Evolutionary conservation across 2,113 vertebrate species (phyloP), one percentile per base, ranked within the genome.

Genomic region (Strix aluco): DNA sequence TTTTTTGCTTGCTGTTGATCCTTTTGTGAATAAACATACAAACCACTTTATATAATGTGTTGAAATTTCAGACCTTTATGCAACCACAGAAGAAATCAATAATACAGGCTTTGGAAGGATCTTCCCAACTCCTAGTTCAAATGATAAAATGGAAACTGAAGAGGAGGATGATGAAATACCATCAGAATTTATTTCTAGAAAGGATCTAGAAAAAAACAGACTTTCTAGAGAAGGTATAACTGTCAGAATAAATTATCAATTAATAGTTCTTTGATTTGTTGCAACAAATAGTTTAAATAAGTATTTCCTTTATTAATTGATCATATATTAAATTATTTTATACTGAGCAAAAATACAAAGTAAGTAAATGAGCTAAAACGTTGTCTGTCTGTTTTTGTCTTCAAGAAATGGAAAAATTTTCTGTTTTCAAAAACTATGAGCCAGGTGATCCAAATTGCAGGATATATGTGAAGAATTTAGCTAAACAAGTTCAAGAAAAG

Each of bases 401-500:
- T 95, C 84, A 98, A 99, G 99, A 99, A 98, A 99, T 99, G 97
- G 99, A 98, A 98, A 99, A 98, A 90, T 98, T 99, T 94, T 99
- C 99, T 44, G 99, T 99, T 94, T 99, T 99, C 98, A 99, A 99
- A 98, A 99, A 98, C 90, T 99, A 99, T 65, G 99, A 99, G 69
- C 97, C 99, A 1, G 99, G 99, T 51, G 99, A 99, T 96, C 99
- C 99, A 30, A 99, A 99, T 49, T 99, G 99, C 98, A 98, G 99
- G 91, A 99, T 99, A 94, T 99, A 99, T 81, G 99, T 99, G 97
- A 99, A 99, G 98, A 99, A 99, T 97, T 98, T 99, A 81, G 98
- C 99, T 75, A 99, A 99, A 96, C 99, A 99, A 97, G 99, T 99
- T 96, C 99, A 99, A 81, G 99, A 99, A 98, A 99, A 99, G 97